phyloP scores from a whole-genome alignment of 2,888 invertebrate species.

The Lampropteryx suffumata region DNA sequence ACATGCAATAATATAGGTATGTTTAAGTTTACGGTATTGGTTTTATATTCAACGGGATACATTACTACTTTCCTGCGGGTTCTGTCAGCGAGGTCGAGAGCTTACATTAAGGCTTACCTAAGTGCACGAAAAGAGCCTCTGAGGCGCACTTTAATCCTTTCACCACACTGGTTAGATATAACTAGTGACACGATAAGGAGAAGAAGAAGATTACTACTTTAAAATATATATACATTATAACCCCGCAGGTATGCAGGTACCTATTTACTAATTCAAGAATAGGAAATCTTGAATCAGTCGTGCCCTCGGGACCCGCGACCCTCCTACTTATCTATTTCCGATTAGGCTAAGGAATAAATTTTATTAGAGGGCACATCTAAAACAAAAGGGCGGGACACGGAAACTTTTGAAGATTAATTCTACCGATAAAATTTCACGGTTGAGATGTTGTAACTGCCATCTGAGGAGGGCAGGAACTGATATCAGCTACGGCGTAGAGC shows the following conservation, averaged over 20 bases:
- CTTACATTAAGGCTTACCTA: no score
- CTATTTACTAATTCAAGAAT: constrained; percentile 43
- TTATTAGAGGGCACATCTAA: constrained; percentile 64
- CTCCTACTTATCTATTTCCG: constrained; percentile 65
- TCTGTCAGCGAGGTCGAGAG: no score
- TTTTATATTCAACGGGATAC: no score
- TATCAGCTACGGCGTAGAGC: constrained; percentile 53
- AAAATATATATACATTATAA: no score
- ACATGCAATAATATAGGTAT: no score
- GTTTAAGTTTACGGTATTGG: no score
- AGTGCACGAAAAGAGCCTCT: no score
- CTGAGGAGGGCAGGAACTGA: constrained; percentile 56
- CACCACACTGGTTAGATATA: no score
- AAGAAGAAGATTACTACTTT: no score
- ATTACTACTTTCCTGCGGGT: no score
- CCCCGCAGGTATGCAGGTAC: constrained; percentile 28
- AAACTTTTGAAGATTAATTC: constrained; percentile 79
- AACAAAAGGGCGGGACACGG: constrained; percentile 66
- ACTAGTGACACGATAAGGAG: no score
- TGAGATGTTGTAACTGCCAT: constrained; percentile 66
- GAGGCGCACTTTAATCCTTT: no score
- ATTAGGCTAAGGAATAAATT: constrained; percentile 71
- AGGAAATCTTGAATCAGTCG: constrained; percentile 43
- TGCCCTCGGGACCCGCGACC: constrained; percentile 51
- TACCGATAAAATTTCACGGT: constrained; percentile 79